Evolutionary conservation across 2,797 vertebrate species (phyloP).

Genomic region (Myripristis murdjan): DNA sequence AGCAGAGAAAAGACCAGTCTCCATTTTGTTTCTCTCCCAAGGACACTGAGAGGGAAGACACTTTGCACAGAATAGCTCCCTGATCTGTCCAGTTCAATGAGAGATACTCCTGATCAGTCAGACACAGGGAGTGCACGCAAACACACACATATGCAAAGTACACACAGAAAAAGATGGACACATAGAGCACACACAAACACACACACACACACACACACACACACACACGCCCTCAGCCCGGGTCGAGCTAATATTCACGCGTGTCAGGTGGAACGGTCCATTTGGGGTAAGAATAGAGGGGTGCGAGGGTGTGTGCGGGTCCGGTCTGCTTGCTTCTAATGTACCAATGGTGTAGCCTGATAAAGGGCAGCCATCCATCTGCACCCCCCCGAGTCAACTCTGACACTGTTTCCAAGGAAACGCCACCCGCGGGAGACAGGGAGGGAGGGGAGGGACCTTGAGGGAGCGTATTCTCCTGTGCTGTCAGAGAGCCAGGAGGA

Average conservation of each 20-base stretch:
- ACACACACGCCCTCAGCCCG: constrained; percentile 51
- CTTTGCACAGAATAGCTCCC: constrained; percentile 60
- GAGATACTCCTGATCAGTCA: constrained; percentile 52
- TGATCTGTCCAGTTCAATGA: constrained; percentile 65
- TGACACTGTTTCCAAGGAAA: constrained; percentile 90
- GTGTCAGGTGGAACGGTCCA: constrained; percentile 77
- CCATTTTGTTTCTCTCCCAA: constrained; percentile 84
- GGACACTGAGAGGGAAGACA: constrained; percentile 74
- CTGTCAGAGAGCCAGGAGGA: constrained; percentile 80
- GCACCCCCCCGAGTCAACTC: constrained; percentile 87
- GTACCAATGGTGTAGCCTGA: constrained; percentile 85
- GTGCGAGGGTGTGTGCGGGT: constrained; percentile 60
- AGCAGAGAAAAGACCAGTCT: constrained; percentile 76
- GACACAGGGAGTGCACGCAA: constrained; percentile 11
- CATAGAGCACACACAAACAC: constrained; percentile 19
- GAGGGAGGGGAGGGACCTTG: constrained; percentile 81
- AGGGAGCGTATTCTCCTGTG: constrained; percentile 84
- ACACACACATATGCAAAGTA: constrained; percentile 55
- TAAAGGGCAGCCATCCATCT: constrained; percentile 89
- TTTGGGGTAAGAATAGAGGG: constrained; percentile 73
- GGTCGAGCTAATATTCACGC: constrained; percentile 73
- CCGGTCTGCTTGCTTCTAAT: constrained; percentile 78
- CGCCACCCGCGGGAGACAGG: constrained; percentile 82
- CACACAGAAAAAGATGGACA: constrained; percentile 28
- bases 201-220: constrained; percentile 35